These are phyloP conservation scores for Rana temporaria DNA, from an alignment of 2,113 vertebrate genomes.

Conservation along the genomic window DNA sequence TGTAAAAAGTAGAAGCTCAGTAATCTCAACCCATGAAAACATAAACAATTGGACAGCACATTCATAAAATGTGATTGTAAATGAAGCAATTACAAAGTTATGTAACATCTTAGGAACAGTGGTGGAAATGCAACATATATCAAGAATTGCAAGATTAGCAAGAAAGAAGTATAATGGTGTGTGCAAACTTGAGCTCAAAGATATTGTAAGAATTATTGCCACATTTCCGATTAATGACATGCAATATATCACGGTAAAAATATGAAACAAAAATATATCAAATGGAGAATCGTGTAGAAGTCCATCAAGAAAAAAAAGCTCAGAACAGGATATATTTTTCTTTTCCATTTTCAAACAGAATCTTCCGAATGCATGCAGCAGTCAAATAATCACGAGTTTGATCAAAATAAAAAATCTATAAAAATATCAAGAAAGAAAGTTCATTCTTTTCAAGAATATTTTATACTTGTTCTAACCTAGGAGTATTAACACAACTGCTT, in stretches of 20 bases:
- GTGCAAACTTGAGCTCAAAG: slow-evolving; percentile 54
- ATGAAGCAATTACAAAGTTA: slow-evolving; percentile 19
- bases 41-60: slow-evolving; percentile 18
- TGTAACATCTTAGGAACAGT: slow-evolving; percentile 62
- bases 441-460: no score
- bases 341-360: not conserved
- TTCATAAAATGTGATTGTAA: slow-evolving; percentile 9
- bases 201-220: slow-evolving; percentile 5
- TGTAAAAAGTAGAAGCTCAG: slow-evolving; percentile 27
- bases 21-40: slow-evolving; percentile 26
- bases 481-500: no score
- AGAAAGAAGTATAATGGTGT: slow-evolving; percentile 65
- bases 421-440: no score
- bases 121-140: slow-evolving; percentile 54
- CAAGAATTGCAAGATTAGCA: slow-evolving; percentile 57
- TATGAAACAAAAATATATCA: not conserved
- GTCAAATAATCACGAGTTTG: no score
- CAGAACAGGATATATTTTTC: not conserved
- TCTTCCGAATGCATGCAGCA: no score
- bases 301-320: slow-evolving; percentile 10
- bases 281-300: not conserved
- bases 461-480: no score
- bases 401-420: no score
- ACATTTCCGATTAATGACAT: slow-evolving; percentile 20
- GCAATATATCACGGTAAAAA: slow-evolving; percentile 7